Evolutionary conservation across 23 tunicate species (phyloP).

Genomic region (Styela clava): DNA sequence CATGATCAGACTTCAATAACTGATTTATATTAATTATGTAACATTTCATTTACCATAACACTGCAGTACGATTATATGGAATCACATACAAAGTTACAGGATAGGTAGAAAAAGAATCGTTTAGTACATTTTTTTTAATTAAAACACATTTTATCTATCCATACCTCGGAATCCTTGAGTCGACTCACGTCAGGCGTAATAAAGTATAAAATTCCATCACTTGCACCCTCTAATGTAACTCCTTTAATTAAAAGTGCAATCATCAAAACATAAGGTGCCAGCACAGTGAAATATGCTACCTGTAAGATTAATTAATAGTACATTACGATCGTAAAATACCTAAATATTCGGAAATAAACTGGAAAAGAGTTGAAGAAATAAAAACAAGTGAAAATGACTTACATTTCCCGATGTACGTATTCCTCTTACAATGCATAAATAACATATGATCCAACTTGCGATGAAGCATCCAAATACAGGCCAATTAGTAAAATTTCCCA

Average conservation of each 20-base stretch:
- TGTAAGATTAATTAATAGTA: conserved; percentile 6
- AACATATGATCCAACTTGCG: conserved; percentile 54
- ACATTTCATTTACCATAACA: too few relatives aligned
- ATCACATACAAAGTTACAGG: too few relatives aligned
- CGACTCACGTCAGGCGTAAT: conserved; percentile 36
- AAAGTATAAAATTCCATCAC: conserved; percentile 30
- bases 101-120: too few relatives aligned
- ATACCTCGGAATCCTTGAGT: not conserved
- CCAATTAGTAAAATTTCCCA: conserved; percentile 69
- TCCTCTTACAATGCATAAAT: conserved; percentile 75
- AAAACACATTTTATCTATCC: too few relatives aligned
- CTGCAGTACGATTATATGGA: too few relatives aligned
- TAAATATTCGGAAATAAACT: too few relatives aligned
- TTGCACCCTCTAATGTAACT: conserved; percentile 60
- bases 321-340: too few relatives aligned
- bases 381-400: too few relatives aligned
- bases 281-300: conserved; percentile 56
- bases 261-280: conserved; percentile 41
- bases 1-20: too few relatives aligned
- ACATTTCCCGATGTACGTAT: conserved; percentile 78
- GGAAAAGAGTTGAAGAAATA: too few relatives aligned
- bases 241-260: conserved; percentile 42
- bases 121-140: too few relatives aligned
- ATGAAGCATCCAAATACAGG: conserved; percentile 50
- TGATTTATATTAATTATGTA: too few relatives aligned